phyloP scores from a whole-genome alignment of 2,888 invertebrate species.

The Calephelis perditalis region DNA sequence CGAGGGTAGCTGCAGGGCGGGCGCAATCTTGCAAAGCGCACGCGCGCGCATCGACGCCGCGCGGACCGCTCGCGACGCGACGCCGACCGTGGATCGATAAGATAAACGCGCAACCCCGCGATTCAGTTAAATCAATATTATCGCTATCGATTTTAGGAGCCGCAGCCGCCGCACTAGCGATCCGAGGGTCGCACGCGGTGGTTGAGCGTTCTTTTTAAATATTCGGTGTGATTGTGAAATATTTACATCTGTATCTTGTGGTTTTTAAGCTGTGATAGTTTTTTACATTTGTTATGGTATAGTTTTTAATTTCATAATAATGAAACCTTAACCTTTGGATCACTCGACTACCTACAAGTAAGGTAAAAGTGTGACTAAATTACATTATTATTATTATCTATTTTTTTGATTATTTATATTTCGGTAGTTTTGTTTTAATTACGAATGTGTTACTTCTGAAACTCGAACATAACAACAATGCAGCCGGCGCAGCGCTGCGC shows the following conservation, averaged over 20 bases:
- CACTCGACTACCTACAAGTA: too few relatives aligned
- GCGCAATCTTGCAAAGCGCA: constrained; percentile 37
- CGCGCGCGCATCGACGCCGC: constrained; percentile 34
- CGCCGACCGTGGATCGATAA: constrained; percentile 80
- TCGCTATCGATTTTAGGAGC: constrained; percentile 85
- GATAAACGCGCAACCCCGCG: constrained; percentile 88
- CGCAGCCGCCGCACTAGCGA: constrained; percentile 78
- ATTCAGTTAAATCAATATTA: constrained; percentile 83
- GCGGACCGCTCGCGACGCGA: constrained; percentile 46
- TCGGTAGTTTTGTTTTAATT: too few relatives aligned
- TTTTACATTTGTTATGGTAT: constrained; percentile 28
- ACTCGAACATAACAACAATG: too few relatives aligned
- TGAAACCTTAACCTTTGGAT: not conserved
- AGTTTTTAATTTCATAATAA: constrained; percentile 11
- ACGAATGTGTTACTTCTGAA: too few relatives aligned
- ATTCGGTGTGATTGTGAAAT: constrained; percentile 23
- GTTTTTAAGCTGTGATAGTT: not conserved
- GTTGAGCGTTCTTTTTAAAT: constrained; percentile 55
- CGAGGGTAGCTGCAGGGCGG: constrained; percentile 44
- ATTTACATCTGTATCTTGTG: constrained; percentile 12
- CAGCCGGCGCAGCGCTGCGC: too few relatives aligned
- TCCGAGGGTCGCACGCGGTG: constrained; percentile 73
- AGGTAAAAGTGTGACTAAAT: too few relatives aligned
- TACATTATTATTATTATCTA: too few relatives aligned
- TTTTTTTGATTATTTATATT: too few relatives aligned